Evolutionary conservation across 2,797 vertebrate species (phyloP), one percentile per base, ranked within the genome.

Genomic region (Cyclura pinguis): DNA sequence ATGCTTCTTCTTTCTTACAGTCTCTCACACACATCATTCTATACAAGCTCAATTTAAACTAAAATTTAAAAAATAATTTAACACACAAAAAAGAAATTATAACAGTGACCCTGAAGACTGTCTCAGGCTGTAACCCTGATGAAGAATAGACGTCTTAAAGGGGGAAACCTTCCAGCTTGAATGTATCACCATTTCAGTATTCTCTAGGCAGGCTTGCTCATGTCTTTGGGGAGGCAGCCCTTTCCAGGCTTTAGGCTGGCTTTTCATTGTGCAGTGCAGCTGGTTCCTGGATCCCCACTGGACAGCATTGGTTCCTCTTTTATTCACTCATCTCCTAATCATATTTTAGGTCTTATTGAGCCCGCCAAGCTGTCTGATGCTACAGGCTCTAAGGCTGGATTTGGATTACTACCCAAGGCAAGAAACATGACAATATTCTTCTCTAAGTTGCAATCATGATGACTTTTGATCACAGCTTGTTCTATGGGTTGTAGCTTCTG

Each of bases 31-130:
- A 85, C 12, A n/a, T 6, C 29, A 24, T 73, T 52, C 20, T 85
- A 35, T 35, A 35, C 29, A 22, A 74, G 32, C 22, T 13, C n/a
- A 76, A 38, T 20, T 76, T 38, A 76, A 76, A 76, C 64, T 4
- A 84, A 42, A 2, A 38, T 18, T 24, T 12, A 42, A 3, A 64
- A 2, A 84, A 9, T 20, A 50, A 72, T 9, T 27, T 29, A n/a
- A n/a, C n/a, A n/a, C 69, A 4, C 20, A n/a, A 74, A 55, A 55
- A 50, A 32, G 42, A 69, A 85, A 85, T 55, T 73, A 35, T 7
- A 24, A 55, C 32, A 73, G 14, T 73, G n/a, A 47, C 32, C 20
- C 83, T 90, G 72, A 91, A 76, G 86, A 89, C 57, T 84, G 69
- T 14, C 42, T 67, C 18, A 16, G 32, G 9, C 27, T 50, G 0